A percentile compares a stretch with the other conserved stretches of the same genome.
Conservation (phyloP, 2,113 vertebrate species). For the Myiozetetes cayanensis region DNA sequence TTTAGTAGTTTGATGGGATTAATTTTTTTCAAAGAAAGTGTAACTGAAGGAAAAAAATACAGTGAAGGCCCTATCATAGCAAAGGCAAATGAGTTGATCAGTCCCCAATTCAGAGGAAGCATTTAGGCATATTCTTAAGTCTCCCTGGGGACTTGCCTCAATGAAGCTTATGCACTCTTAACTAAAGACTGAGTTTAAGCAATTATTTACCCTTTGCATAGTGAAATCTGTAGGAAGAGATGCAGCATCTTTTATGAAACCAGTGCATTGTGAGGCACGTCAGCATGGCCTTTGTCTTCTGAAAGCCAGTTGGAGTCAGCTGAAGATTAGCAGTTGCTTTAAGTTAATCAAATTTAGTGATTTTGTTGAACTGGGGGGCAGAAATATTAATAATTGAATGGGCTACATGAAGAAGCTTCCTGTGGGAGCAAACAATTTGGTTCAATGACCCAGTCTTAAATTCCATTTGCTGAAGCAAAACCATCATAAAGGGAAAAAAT, state of each 20-base stretch:
- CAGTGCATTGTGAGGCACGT: neutral
- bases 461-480: conserved; percentile 28
- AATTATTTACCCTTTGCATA: conserved; percentile 23
- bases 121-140: neutral
- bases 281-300: neutral
- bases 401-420: neutral
- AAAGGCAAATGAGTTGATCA: neutral
- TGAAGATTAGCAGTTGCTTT: neutral
- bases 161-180: neutral
- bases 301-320: neutral
- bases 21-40: conserved; percentile 23
- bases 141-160: conserved; percentile 1
- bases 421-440: neutral
- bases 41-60: conserved; percentile 1
- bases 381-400: conserved; percentile 19
- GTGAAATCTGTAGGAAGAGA: neutral
- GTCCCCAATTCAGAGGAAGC: neutral
- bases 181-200: conserved; percentile 1
- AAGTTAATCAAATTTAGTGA: neutral
- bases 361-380: neutral
- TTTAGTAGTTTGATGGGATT: conserved; percentile 36
- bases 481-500: neutral
- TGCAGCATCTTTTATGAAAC: neutral
- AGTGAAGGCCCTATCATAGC: neutral
- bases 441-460: conserved; percentile 32